These are phyloP conservation scores for Hylia prasina DNA, from an alignment of 2,113 vertebrate genomes.

Conservation along the genomic window DNA sequence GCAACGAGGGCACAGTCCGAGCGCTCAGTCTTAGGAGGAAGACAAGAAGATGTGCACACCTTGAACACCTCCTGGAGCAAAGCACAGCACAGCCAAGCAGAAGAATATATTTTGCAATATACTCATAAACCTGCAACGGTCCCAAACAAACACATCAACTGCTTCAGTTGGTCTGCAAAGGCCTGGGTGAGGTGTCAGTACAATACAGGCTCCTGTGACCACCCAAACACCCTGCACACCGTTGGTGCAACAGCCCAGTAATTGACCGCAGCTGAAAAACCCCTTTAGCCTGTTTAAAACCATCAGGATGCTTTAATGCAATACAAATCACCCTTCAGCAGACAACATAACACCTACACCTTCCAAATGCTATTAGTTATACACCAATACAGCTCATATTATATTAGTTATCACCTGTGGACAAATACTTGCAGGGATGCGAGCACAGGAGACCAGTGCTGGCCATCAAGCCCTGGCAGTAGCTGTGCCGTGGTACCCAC, in stretches of 20 bases:
- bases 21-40: slow-evolving; percentile 33
- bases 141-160: not conserved
- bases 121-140: accelerated
- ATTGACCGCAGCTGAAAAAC: not conserved
- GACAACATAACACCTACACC: not conserved
- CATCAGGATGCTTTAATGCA: not conserved
- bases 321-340: not conserved
- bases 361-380: not conserved
- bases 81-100: not conserved
- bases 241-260: not conserved
- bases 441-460: not conserved
- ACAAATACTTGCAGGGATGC: too few relatives aligned
- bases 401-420: too few relatives aligned
- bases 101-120: not conserved
- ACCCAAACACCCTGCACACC: not conserved
- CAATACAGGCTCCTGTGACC: not conserved
- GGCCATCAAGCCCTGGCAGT: not conserved
- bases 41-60: slow-evolving; percentile 44
- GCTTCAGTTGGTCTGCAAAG: not conserved
- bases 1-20: slow-evolving; percentile 48
- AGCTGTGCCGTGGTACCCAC: not conserved
- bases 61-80: slow-evolving; percentile 42
- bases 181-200: accelerated
- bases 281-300: not conserved
- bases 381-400: too few relatives aligned